Evolutionary conservation across 2,113 vertebrate species (phyloP).

Genomic region (Anguilla rostrata): DNA sequence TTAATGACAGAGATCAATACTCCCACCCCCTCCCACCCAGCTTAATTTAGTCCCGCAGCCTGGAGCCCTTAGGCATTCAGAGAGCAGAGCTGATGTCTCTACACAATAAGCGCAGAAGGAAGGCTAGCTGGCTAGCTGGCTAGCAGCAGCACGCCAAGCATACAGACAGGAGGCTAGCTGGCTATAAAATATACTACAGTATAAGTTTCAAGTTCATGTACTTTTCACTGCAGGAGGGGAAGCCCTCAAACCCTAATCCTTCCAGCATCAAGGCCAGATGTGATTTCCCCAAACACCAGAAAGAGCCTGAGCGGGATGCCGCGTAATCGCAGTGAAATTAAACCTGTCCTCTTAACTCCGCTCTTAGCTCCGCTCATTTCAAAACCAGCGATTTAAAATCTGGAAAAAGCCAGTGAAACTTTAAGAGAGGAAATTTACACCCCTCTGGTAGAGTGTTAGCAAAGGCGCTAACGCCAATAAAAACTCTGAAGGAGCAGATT

Average conservation of each 20-base stretch:
- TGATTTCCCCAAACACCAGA: too few relatives aligned
- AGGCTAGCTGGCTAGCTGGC: neutral
- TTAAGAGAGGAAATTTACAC: neutral
- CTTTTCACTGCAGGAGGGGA: too few relatives aligned
- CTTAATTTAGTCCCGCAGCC: constrained; percentile 28
- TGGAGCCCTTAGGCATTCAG: neutral
- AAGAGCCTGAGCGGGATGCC: neutral
- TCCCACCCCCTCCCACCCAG: constrained; percentile 16
- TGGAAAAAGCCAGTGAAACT: neutral
- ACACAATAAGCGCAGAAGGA: too few relatives aligned
- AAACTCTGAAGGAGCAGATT: neutral
- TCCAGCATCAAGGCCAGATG: too few relatives aligned
- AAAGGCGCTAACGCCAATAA: neutral
- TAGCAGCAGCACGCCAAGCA: neutral
- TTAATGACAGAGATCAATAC: constrained; percentile 34
- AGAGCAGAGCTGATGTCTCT: neutral
- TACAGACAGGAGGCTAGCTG: too few relatives aligned
- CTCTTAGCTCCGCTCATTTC: constrained; percentile 32
- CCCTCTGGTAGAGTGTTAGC: neutral
- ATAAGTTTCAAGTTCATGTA: too few relatives aligned
- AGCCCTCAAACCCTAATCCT: too few relatives aligned
- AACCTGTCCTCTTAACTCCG: constrained; percentile 23
- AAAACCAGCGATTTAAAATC: constrained; percentile 25
- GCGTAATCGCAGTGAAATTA: constrained; percentile 36
- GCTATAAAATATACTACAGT: too few relatives aligned